Evolutionary conservation across 2,888 invertebrate genomes (phyloP).

Genomic region (Schizaphis graminum): DNA sequence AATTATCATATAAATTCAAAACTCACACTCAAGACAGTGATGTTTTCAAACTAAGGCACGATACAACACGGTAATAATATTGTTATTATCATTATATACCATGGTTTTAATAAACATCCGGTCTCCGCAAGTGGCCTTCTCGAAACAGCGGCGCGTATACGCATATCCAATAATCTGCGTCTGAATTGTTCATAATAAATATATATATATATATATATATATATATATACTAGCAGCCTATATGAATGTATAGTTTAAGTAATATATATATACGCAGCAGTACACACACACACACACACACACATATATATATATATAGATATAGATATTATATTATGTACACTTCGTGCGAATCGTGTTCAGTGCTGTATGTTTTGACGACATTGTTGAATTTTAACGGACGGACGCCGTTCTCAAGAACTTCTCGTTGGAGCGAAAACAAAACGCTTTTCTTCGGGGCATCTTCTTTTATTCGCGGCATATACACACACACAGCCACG

Average conservation of each 20-base stretch:
- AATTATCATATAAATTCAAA: constrained; percentile 17
- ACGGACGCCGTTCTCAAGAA: background rate
- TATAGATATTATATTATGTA: background rate
- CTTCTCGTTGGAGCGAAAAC: background rate
- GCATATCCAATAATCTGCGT: background rate
- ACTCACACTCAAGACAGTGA: background rate
- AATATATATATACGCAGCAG: background rate
- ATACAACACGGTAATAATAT: background rate
- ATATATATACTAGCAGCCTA: background rate
- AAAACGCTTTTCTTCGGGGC: constrained; percentile 8
- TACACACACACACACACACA: background rate
- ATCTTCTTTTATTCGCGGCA: constrained; percentile 31
- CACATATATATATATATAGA: background rate
- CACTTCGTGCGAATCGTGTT: background rate
- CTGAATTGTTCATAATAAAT: background rate
- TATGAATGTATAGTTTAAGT: background rate
- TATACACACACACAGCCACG: too few species aligned
- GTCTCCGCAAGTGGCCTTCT: background rate
- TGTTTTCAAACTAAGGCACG: background rate
- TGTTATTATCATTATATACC: background rate
- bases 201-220: background rate
- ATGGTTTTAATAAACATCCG: constrained; percentile 1
- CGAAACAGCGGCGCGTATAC: background rate
- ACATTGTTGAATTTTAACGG: constrained; percentile 12
- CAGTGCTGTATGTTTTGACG: background rate